These are phyloP conservation scores for Temnothorax rugatulus DNA, from an alignment of 2,888 invertebrate species.

Conservation along the genomic window DNA sequence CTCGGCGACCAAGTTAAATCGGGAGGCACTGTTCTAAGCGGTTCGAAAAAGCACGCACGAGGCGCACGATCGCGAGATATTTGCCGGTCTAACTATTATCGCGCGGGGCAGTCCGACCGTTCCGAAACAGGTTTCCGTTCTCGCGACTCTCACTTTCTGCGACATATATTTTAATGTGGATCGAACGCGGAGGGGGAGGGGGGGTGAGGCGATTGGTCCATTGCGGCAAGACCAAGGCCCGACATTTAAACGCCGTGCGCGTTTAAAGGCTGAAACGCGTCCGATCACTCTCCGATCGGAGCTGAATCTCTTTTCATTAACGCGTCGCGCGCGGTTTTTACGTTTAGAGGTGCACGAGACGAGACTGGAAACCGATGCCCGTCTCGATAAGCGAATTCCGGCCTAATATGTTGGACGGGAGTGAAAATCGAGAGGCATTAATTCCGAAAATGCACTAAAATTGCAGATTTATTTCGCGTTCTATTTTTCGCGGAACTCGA, in stretches of 20 bases:
- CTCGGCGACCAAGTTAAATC: neutral
- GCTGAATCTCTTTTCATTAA: neutral
- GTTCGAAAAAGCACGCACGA: neutral
- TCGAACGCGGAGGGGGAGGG: constrained; percentile 43
- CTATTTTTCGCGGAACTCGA: constrained; percentile 10
- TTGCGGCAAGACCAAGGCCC: constrained; percentile 44
- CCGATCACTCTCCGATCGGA: neutral
- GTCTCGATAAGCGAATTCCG: neutral
- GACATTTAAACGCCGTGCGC: neutral
- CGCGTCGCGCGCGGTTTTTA: neutral
- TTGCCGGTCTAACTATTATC: constrained; percentile 27
- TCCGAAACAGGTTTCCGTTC: constrained; percentile 78
- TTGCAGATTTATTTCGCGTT: neutral
- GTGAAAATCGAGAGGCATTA: neutral
- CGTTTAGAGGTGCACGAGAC: neutral
- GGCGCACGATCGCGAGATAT: constrained; percentile 20
- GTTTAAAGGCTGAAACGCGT: neutral
- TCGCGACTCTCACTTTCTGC: constrained; percentile 78
- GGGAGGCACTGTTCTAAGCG: neutral
- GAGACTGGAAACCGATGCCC: neutral
- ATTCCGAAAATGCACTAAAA: neutral
- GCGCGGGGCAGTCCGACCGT: constrained; percentile 42
- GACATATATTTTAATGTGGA: constrained; percentile 74
- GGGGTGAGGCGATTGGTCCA: constrained; percentile 7
- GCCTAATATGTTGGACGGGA: neutral